A percentile compares a stretch with the other conserved stretches of the same genome.
These are phyloP conservation scores for Deladenus siricidicola DNA, from an alignment of 2,888 invertebrate genomes.

Conservation along the genomic window DNA sequence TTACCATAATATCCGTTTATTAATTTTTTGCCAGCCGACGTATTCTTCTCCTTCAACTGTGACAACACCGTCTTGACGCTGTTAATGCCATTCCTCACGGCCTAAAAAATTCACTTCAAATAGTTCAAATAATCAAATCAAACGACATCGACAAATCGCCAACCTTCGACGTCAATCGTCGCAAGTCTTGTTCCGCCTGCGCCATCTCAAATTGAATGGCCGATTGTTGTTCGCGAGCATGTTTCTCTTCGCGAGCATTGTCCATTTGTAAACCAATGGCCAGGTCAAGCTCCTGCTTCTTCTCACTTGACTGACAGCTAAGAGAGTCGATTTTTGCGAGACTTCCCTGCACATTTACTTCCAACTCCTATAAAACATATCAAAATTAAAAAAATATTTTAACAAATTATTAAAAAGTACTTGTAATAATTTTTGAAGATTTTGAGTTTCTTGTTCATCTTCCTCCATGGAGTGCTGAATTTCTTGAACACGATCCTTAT, in stretches of 20 bases:
- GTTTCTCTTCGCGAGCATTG: conserved; percentile 33
- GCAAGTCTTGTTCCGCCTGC: conserved; percentile 20
- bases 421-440: conserved; percentile 18
- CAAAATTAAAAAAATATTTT: not conserved
- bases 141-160: too few species aligned
- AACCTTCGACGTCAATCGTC: conserved; percentile 21
- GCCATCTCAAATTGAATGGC: conserved; percentile 16
- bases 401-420: conserved; percentile 18
- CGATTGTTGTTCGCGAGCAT: conserved; percentile 20
- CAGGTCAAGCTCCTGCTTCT: conserved; percentile 17
- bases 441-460: conserved; percentile 33
- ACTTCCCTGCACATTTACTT: conserved; percentile 78
- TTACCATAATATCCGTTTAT: conserved; percentile 44
- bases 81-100: conserved; percentile 89
- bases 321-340: conserved; percentile 85
- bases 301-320: conserved; percentile 76
- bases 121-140: too few species aligned
- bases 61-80: conserved; percentile 69
- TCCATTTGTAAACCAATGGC: conserved; percentile 19
- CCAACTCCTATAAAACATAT: conserved; percentile 60
- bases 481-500: conserved; percentile 60
- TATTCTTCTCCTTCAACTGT: conserved; percentile 21
- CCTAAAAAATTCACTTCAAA: too few species aligned
- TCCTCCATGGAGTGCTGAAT: conserved; percentile 32
- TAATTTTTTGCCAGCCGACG: conserved; percentile 26